Evolutionary conservation across 2,113 vertebrate genomes (phyloP).

Genomic region (Calidris pygmaea): DNA sequence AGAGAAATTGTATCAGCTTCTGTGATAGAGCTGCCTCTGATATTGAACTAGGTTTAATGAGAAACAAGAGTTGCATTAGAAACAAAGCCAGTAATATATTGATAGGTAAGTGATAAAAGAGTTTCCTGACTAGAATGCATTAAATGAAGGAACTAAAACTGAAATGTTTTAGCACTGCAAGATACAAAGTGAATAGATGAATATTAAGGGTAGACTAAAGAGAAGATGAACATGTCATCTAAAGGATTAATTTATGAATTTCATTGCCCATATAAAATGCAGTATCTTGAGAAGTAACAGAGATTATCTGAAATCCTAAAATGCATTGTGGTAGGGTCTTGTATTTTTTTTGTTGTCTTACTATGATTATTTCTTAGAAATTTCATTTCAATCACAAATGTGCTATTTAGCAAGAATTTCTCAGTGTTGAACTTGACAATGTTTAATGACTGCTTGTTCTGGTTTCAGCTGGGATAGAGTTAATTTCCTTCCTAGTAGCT

Average conservation of each 20-base stretch:
- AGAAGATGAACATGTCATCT: background rate
- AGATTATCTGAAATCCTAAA: background rate
- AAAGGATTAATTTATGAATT: slow-evolving; percentile 36
- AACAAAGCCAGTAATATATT: background rate
- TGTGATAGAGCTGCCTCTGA: slow-evolving; percentile 24
- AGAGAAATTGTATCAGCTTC: slow-evolving; percentile 26
- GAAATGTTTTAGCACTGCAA: background rate
- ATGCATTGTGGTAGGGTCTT: background rate
- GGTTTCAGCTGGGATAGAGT: background rate
- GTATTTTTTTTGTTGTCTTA: background rate
- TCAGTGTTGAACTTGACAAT: background rate
- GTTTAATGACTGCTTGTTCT: background rate
- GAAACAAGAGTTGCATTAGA: slow-evolving; percentile 38
- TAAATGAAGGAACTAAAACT: background rate
- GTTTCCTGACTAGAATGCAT: slow-evolving; percentile 22
- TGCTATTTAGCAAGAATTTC: background rate
- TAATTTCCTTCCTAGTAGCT: background rate
- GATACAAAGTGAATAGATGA: slow-evolving; percentile 29
- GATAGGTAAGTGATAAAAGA: slow-evolving; percentile 7
- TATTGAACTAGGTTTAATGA: slow-evolving; percentile 28
- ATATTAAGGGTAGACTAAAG: slow-evolving; percentile 3
- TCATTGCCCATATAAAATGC: background rate
- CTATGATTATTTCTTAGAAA: background rate
- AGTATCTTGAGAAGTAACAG: background rate
- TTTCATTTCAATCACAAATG: background rate